Base-by-base conservation (phyloP, 2,888 invertebrate genomes). In the Argyra leucocephala region DNA sequence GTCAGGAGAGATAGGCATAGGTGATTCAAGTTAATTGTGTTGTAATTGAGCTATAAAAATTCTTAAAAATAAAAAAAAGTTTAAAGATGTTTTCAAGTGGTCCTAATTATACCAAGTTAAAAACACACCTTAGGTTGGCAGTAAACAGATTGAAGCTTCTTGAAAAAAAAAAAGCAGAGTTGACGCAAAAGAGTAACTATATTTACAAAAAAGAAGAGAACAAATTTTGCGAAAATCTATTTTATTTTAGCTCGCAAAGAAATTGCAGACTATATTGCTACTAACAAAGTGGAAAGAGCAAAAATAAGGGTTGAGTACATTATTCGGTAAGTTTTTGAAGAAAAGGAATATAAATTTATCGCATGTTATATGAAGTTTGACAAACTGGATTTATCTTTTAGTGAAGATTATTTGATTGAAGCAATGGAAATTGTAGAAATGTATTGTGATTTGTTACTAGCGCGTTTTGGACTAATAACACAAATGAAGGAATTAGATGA, bases 371-470 rank as follows among this genome's bases (percentile, higher is more conserved):
- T 9, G 0, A 48, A 10, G 10, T 10, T 0, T 23, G 5, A 0
- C 15, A 3, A 15, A 23, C 1, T 21, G 1, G n/a, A n/a, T n/a
- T n/a, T n/a, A n/a, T n/a, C n/a, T n/a, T 31, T 24, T 65, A 87
- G 99, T 61, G 97, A 98, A 81, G 99, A 99, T 81, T 99, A 99
- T 78, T 85, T 98, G 81, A 97, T 99, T 3, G 99, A 99, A 81
- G 98, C 98, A 1, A 95, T 98, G 91, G 99, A 99, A 82, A 86
- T 99, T 67, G 87, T 99, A 0, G 99, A 99, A 82, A 98, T 99
- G 96, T 99, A 96, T 77, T 98, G 99, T 81, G 99, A 99, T 81
- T 82, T 99, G 64, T 80, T 99, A 61, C 80, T 99, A 64, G 98
- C 99, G 0, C 85, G 99, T 73, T 98, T 97, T 81, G 99, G 98